Conservation (phyloP, 2,113 vertebrate species). For the Heterochromis multidens region DNA sequence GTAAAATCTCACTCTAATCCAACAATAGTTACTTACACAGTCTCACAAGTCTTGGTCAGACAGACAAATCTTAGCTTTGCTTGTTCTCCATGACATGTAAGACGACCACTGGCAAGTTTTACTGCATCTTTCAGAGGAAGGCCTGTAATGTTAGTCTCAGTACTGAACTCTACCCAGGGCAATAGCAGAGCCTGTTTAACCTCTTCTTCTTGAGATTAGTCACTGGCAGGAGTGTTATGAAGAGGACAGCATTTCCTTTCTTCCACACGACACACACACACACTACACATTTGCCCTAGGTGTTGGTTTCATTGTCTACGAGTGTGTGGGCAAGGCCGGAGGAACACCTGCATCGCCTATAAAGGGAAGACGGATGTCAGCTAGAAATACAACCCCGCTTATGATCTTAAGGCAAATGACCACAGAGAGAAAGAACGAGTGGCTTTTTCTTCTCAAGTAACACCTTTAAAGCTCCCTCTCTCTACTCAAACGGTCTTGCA, state of each 20-base stretch:
- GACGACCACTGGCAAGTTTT: neutral
- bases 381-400: conserved; percentile 12
- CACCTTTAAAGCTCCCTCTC: neutral
- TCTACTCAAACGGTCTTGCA: neutral
- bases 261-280: neutral
- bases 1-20: neutral
- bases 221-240: conserved; percentile 1
- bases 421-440: neutral
- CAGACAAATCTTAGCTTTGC: neutral
- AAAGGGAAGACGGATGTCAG: conserved; percentile 35
- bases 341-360: conserved; percentile 30
- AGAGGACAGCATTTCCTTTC: neutral
- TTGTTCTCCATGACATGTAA: neutral
- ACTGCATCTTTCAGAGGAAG: neutral
- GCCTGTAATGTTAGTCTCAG: neutral
- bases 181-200: neutral
- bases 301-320: neutral
- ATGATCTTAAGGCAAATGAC: neutral
- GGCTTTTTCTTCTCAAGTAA: neutral
- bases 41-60: neutral
- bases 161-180: neutral
- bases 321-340: neutral
- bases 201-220: conserved; percentile 19
- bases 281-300: neutral
- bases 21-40: neutral